These are phyloP conservation scores for Erpetoichthys calabaricus DNA, from an alignment of 2,797 vertebrate species.

Conservation along the genomic window DNA sequence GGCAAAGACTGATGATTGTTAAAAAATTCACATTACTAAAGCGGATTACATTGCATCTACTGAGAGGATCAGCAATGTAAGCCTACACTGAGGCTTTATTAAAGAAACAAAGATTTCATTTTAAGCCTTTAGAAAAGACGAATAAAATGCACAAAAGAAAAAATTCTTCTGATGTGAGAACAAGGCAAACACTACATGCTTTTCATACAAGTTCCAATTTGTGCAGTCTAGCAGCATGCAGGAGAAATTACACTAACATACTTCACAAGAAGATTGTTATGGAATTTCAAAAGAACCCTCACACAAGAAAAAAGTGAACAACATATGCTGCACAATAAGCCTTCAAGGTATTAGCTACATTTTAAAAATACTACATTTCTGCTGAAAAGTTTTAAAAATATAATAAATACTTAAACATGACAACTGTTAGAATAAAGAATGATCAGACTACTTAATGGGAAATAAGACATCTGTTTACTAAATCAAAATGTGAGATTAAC, in stretches of 20 bases:
- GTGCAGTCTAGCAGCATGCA: constrained; percentile 34
- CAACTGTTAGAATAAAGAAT: too few species aligned
- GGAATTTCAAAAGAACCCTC: constrained; percentile 36
- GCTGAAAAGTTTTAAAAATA: too few species aligned
- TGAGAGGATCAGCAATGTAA: constrained; percentile 66
- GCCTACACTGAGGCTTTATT: constrained; percentile 65
- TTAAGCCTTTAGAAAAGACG: constrained; percentile 66
- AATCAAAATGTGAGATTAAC: too few species aligned
- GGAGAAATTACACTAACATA: constrained; percentile 32
- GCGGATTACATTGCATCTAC: constrained; percentile 71
- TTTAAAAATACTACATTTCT: too few species aligned
- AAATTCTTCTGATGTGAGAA: constrained; percentile 71
- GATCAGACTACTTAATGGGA: too few species aligned
- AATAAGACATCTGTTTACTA: too few species aligned
- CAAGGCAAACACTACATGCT: constrained; percentile 56
- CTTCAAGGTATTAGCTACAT: too few species aligned
- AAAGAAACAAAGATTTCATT: constrained; percentile 75
- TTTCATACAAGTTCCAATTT: constrained; percentile 53
- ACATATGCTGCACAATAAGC: constrained; percentile 6
- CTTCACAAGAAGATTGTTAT: constrained; percentile 35
- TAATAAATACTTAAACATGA: too few species aligned
- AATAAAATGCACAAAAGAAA: constrained; percentile 67
- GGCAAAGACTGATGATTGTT: constrained; percentile 52
- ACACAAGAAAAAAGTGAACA: constrained; percentile 28
- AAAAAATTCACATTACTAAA: constrained; percentile 72